These are phyloP conservation scores for Leptura quadrifasciata DNA, from an alignment of 2,888 invertebrate genomes.

Conservation along the genomic window DNA sequence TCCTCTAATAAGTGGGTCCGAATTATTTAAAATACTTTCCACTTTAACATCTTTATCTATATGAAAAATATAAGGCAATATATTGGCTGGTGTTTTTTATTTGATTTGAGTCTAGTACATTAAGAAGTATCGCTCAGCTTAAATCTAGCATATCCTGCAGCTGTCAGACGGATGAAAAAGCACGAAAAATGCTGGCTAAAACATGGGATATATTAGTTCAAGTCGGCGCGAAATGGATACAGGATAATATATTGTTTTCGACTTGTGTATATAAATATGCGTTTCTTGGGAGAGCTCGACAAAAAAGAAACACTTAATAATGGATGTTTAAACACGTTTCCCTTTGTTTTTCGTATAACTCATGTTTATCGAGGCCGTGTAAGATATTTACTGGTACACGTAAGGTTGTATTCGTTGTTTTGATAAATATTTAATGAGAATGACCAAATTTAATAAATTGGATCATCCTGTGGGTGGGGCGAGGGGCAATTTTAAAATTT, in stretches of 20 bases:
- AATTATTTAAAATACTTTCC: no score
- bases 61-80: neutral
- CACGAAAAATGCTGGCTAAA: slow-evolving; percentile 1
- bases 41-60: neutral
- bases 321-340: slow-evolving; percentile 9
- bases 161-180: slow-evolving; percentile 15
- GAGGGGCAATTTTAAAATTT: no score
- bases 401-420: no score
- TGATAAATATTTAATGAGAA: no score
- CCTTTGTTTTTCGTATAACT: neutral
- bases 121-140: slow-evolving; percentile 22
- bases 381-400: neutral
- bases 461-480: no score
- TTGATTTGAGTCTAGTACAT: slow-evolving; percentile 22
- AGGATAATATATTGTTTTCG: slow-evolving; percentile 14
- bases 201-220: neutral
- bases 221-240: neutral
- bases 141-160: slow-evolving; percentile 22
- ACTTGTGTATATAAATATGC: neutral
- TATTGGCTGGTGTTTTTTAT: neutral
- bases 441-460: no score
- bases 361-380: neutral
- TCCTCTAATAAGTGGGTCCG: no score
- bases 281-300: slow-evolving; percentile 7
- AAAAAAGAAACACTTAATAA: slow-evolving; percentile 12